Conservation (phyloP, 2,888 invertebrate genomes). For the Cecidostiba fungosa region DNA sequence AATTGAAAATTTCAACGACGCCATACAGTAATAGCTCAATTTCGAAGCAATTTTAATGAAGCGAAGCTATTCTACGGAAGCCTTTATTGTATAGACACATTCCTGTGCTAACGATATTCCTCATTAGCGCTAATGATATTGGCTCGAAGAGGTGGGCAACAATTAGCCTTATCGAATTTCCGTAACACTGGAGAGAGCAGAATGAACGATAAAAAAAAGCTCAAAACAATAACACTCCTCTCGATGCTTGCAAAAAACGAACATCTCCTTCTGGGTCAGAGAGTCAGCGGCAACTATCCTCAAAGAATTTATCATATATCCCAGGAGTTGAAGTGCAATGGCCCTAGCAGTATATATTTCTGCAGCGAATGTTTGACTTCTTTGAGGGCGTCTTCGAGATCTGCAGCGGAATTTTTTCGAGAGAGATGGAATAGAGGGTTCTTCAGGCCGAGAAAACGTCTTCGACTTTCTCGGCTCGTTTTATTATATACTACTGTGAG, state of each 20-base stretch:
- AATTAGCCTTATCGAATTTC: neutral
- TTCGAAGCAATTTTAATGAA: neutral
- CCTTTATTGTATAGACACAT: neutral
- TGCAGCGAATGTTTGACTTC: neutral
- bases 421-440: constrained; percentile 1
- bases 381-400: neutral
- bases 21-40: neutral
- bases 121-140: constrained; percentile 15
- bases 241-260: neutral
- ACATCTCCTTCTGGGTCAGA: neutral
- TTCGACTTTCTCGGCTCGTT: neutral
- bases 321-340: neutral
- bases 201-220: neutral
- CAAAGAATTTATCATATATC: constrained; percentile 11
- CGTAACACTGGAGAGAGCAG: neutral
- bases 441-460: neutral
- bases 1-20: neutral
- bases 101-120: neutral
- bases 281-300: neutral
- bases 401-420: constrained; percentile 14
- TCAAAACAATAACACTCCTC: neutral
- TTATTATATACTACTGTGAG: neutral
- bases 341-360: neutral
- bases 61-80: neutral
- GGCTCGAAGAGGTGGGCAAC: neutral